Conservation (phyloP, 2,888 invertebrate genomes). For the Papilio demoleus region DNA sequence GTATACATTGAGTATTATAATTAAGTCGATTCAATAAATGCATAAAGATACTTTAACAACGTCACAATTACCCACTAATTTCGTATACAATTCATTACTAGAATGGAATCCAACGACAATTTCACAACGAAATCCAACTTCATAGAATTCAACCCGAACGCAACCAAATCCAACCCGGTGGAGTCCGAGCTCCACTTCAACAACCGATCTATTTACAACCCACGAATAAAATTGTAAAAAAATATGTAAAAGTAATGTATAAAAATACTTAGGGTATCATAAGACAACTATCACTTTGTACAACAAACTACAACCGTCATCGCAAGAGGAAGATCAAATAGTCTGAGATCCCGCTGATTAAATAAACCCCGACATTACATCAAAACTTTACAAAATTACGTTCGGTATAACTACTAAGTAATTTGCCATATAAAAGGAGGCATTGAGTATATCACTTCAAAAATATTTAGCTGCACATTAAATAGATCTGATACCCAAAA, state of each 20-base stretch:
- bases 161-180: slow-evolving; percentile 69
- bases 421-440: slow-evolving; percentile 33
- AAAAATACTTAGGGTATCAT: slow-evolving; percentile 82
- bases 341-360: slow-evolving; percentile 39
- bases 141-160: slow-evolving; percentile 48
- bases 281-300: slow-evolving; percentile 84
- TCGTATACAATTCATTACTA: slow-evolving; percentile 78
- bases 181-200: slow-evolving; percentile 59
- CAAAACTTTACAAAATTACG: slow-evolving; percentile 29
- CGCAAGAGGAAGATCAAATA: slow-evolving; percentile 66
- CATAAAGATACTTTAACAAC: slow-evolving; percentile 73
- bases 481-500: slow-evolving; percentile 44
- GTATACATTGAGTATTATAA: slow-evolving; percentile 82
- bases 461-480: slow-evolving; percentile 39
- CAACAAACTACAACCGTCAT: slow-evolving; percentile 74
- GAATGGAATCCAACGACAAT: slow-evolving; percentile 56
- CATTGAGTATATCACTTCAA: slow-evolving; percentile 42
- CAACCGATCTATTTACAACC: slow-evolving; percentile 72
- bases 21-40: slow-evolving; percentile 79
- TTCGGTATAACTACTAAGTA: slow-evolving; percentile 27
- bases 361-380: slow-evolving; percentile 24
- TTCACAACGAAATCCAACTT: slow-evolving; percentile 65
- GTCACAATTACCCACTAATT: slow-evolving; percentile 66
- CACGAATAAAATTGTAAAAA: slow-evolving; percentile 81
- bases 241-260: slow-evolving; percentile 81